Evolutionary conservation across 53 echinoderm and acorn worm genomes (phyloP).

Genomic region (Hippasteria phrygiana): DNA sequence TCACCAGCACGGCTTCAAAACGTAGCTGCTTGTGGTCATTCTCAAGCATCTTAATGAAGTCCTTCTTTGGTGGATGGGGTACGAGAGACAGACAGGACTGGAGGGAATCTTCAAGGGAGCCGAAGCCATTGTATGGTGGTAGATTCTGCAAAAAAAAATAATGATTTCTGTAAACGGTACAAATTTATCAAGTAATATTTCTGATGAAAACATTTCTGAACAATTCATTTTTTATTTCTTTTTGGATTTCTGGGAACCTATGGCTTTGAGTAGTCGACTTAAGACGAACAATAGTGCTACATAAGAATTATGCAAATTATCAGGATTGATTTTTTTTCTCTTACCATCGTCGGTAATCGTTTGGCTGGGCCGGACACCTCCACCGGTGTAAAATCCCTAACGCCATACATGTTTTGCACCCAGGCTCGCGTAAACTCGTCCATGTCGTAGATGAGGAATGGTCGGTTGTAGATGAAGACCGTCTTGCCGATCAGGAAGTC

Average conservation of each 20-base stretch:
- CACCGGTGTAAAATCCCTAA: slow-evolving; percentile 79
- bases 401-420: slow-evolving; percentile 74
- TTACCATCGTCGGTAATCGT: slow-evolving; percentile 73
- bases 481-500: slow-evolving; percentile 92
- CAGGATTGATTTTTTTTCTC: neutral
- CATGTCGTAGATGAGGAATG: slow-evolving; percentile 94
- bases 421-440: slow-evolving; percentile 91
- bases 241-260: too few relatives aligned
- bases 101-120: slow-evolving; percentile 93
- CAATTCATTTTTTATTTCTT: too few relatives aligned
- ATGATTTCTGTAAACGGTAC: neutral
- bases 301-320: too few relatives aligned
- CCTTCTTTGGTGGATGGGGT: slow-evolving; percentile 99
- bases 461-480: slow-evolving; percentile 95
- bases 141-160: slow-evolving; percentile 67
- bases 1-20: slow-evolving; percentile 94
- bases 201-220: too few relatives aligned
- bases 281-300: too few relatives aligned
- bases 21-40: slow-evolving; percentile 98
- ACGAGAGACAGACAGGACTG: slow-evolving; percentile 95
- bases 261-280: too few relatives aligned
- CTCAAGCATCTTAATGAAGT: slow-evolving; percentile 99
- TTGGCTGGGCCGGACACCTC: slow-evolving; percentile 69
- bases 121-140: slow-evolving; percentile 98
- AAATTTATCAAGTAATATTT: too few relatives aligned